Percentiles rank a stretch among this genome's conserved stretches.
Conservation (phyloP, 2,113 vertebrate genomes). For the Geococcyx californianus region DNA sequence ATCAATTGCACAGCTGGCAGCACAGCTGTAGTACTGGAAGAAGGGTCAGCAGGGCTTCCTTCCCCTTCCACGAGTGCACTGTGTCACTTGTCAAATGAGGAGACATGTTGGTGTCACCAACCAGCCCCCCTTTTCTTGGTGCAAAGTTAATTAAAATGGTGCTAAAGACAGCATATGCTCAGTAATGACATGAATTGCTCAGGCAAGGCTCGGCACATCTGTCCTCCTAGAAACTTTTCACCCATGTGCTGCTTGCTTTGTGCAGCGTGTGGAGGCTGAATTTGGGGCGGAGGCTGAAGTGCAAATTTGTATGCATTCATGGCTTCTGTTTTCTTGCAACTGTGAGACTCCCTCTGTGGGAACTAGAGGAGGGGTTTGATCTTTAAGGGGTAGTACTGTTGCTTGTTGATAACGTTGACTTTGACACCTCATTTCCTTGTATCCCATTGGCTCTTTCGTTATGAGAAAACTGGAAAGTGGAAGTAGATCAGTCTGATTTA, state of each 20-base stretch:
- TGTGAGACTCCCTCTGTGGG: neutral
- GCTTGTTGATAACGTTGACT: neutral
- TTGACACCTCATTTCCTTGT: neutral
- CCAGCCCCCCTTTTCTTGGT: neutral
- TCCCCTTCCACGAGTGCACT: neutral
- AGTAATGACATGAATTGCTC: neutral
- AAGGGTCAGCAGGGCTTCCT: neutral
- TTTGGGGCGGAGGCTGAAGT: neutral
- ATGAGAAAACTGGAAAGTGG: neutral
- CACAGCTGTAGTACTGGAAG: neutral
- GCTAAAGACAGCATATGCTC: neutral
- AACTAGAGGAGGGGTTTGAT: neutral
- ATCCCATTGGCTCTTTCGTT: neutral
- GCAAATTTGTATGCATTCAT: rapidly evolving
- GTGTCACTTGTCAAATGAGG: neutral
- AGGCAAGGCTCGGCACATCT: neutral
- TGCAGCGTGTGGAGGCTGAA: rapidly evolving
- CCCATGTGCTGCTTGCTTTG: rapidly evolving
- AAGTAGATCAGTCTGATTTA: neutral
- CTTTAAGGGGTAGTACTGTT: neutral
- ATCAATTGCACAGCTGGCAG: neutral
- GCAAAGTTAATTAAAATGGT: neutral
- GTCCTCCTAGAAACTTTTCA: neutral
- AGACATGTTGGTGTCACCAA: neutral
- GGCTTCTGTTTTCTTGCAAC: neutral